phyloP scores from a whole-genome alignment of 1,140 invertebrate species.

The Homalodisca vitripennis region DNA sequence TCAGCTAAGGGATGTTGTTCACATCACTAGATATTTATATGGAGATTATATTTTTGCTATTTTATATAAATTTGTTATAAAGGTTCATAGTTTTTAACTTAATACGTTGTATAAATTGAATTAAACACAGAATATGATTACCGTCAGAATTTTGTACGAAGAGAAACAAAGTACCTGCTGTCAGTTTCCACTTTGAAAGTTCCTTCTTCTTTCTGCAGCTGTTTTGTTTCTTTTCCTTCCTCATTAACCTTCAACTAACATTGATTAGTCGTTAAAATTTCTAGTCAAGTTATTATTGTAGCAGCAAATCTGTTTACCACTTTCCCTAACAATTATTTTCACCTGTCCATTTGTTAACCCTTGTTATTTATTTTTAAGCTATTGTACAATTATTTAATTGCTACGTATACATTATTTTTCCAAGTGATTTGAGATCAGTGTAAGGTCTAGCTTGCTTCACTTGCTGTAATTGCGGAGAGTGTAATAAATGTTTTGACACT shows the following conservation, averaged over 20 bases:
- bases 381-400: slow-evolving; percentile 18
- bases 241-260: slow-evolving; percentile 17
- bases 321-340: not conserved
- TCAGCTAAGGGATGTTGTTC: slow-evolving; percentile 14
- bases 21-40: not conserved
- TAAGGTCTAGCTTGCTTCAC: slow-evolving; percentile 10
- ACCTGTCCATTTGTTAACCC: slow-evolving; percentile 9
- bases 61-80: not conserved
- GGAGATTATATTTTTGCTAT: slow-evolving; percentile 11
- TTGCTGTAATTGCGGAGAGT: not conserved
- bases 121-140: not conserved
- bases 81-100: not conserved
- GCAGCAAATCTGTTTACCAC: not conserved
- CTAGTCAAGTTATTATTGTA: not conserved
- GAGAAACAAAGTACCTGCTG: slow-evolving; percentile 23
- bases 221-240: slow-evolving; percentile 23
- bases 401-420: slow-evolving; percentile 9
- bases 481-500: slow-evolving; percentile 21
- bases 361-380: slow-evolving; percentile 26
- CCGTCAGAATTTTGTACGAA: slow-evolving; percentile 7
- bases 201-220: slow-evolving; percentile 3
- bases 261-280: not conserved
- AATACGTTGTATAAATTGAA: not conserved
- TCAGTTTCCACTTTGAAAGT: not conserved
- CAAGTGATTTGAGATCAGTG: slow-evolving; percentile 23